Base-by-base conservation (phyloP, 2,113 vertebrate genomes). In the Dicaeum eximium region DNA sequence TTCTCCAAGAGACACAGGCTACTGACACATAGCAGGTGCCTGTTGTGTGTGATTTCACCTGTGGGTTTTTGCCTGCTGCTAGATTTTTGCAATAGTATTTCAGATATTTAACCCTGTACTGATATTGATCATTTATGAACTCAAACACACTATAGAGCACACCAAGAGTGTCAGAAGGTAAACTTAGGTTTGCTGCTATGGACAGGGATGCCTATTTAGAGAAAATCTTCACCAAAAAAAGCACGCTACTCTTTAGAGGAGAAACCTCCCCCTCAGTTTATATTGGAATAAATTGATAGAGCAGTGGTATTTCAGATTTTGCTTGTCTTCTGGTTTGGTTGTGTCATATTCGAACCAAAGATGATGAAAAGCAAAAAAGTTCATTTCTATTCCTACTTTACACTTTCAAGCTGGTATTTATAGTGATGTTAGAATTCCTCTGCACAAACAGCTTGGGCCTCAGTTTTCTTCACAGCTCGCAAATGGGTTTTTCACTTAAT, bases 121-220 rank as follows among this genome's bases (percentile, higher is more conserved):
- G 27, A 7, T 60, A n/a, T 47, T 54, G 40, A 48, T 12, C 7
- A 11, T 35, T 42, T 77, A 35, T 7, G 23, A 92, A 9, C 13
- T 77, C 31, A 35, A 35, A 69, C 10, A 9, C 22, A 14, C 7
- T 30, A 4, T 6, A 71, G 14, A 38, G 28, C 50, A 53, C 20
- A 42, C 9, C 1, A 42, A 47, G 12, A 30, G 22, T 53, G 35
- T 31, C 38, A 62, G 44, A 45, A 66, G 7, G 18, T 54, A 79
- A 70, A 57, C 9, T 62, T 37, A 6, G 4, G 4, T 88, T 71
- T 79, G 60, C 65, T 70, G 22, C 33, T 71, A 85, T 88, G 70
- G 37, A 10, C 0, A 1, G 13, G 2, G 1, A 0, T 86, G 19
- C 21, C 28, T 73, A 18, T 56, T 60, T 28, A 60, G 8, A 40